Evolutionary conservation across 2,113 vertebrate species (phyloP).

Genomic region (Falcunculus frontatus): DNA sequence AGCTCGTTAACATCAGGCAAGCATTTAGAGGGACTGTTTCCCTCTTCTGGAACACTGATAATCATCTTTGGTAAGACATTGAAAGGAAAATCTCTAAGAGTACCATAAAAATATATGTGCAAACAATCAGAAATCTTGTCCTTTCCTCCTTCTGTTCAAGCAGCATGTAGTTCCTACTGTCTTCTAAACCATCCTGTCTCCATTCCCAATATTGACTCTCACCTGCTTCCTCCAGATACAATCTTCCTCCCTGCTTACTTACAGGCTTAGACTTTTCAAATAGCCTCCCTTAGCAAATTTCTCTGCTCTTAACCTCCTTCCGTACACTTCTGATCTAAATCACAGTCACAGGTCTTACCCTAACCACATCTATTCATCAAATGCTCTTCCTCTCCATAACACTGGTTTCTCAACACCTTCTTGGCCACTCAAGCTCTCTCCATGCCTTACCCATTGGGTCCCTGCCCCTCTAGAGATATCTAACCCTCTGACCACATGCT

Average conservation of each 20-base stretch:
- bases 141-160: background rate
- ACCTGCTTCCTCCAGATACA: background rate
- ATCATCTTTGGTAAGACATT: background rate
- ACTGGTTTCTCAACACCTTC: background rate
- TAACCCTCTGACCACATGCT: background rate
- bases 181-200: background rate
- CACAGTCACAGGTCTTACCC: background rate
- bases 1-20: background rate
- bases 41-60: background rate
- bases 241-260: background rate
- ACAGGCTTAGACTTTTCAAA: background rate
- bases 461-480: background rate
- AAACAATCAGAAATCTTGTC: background rate
- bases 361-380: background rate
- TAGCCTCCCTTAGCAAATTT: background rate
- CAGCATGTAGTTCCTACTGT: rapidly evolving
- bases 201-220: background rate
- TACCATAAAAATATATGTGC: background rate
- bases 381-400: background rate
- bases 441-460: background rate
- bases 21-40: background rate
- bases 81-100: background rate
- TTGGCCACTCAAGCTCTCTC: background rate
- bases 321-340: background rate
- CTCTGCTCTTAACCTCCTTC: background rate